Conservation (phyloP, 1,140 invertebrate genomes). For the Teleopsis dalmanni region DNA sequence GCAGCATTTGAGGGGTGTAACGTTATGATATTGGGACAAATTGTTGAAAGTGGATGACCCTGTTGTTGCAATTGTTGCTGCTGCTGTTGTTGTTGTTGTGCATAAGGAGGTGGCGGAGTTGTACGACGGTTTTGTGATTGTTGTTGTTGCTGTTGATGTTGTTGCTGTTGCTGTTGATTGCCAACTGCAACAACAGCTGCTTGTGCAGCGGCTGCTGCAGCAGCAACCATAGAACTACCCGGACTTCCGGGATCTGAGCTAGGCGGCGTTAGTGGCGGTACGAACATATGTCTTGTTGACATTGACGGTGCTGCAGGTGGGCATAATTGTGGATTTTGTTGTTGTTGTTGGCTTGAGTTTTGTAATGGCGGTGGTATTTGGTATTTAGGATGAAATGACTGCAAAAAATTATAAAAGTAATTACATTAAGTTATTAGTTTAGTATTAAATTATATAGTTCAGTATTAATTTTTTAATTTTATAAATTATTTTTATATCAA, state of each 20-base stretch:
- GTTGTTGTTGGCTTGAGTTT: constrained; percentile 19
- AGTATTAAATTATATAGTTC: no score
- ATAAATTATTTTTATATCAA: no score
- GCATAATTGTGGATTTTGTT: constrained; percentile 33
- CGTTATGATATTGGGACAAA: constrained; percentile 27
- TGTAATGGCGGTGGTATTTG: constrained; percentile 44
- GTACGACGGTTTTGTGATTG: constrained; percentile 36
- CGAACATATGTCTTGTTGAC: constrained; percentile 56
- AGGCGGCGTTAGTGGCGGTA: constrained; percentile 71
- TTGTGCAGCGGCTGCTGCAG: constrained; percentile 45
- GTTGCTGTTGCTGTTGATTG: constrained; percentile 34
- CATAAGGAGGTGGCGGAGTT: constrained; percentile 46
- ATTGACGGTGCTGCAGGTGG: constrained; percentile 25
- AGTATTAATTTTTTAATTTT: no score
- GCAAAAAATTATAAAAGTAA: no score
- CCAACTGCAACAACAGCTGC: constrained; percentile 41
- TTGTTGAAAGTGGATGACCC: constrained; percentile 25
- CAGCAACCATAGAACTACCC: constrained; percentile 46
- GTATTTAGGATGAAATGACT: constrained; percentile 43
- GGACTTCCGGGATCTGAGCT: constrained; percentile 76
- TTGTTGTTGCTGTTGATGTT: constrained; percentile 23
- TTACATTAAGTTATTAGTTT: no score
- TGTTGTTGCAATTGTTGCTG: constrained; percentile 21
- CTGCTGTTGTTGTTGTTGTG: constrained; percentile 26
- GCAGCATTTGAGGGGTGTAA: constrained; percentile 15